Base-by-base conservation (phyloP, 2,888 invertebrate genomes). In the Cosmia trapezina region DNA sequence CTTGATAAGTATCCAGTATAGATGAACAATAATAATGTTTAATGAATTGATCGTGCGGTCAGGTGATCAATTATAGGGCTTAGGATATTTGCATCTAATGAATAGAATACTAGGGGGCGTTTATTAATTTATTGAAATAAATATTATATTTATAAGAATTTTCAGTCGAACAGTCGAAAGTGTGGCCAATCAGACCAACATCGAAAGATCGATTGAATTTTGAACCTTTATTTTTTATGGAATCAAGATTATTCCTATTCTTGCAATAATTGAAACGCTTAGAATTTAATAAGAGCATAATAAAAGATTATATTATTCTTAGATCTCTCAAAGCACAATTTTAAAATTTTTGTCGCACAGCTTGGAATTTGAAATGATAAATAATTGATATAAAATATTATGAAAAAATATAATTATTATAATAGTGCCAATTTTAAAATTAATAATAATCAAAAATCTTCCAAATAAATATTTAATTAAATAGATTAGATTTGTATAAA, bases 401-500 rank as follows among this genome's bases (percentile, higher is more conserved):
- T 11, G 62, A 54, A 68, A 49, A 14, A 51, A 17, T 45, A 69
- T 11, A 71, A 69, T 51, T 72, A 73, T 67, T 63, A 68, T 41
- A 63, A 78, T 83, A 78, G 83, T 83, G 83, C 83, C 83, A 83
- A 83, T 69, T 78, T 71, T 51, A 41, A 17, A 61, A 33, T 53
- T 28, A 78, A 41, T 51, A 28, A 47, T 28, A 51, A 67, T 62
- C 37, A 70, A 69, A 66, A 72, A 74, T 67, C 74, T 85, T 80
- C 87, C 80, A 84, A 73, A 60, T 65, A 62, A 69, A 61, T 28
- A 59, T 65, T 68, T 56, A 49, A 75, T 56, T 51, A 66, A 67
- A 47, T 79, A 79, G 71, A 56, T 45, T 85, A 86, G 80, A 83
- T 84, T 86, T 87, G 68, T 80, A 86, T 78, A 88, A 84, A 84